A percentile compares a stretch with the other conserved stretches of the same genome.
Conservation (phyloP, 2,888 invertebrate genomes). For the Schrankia costaestrigalis region DNA sequence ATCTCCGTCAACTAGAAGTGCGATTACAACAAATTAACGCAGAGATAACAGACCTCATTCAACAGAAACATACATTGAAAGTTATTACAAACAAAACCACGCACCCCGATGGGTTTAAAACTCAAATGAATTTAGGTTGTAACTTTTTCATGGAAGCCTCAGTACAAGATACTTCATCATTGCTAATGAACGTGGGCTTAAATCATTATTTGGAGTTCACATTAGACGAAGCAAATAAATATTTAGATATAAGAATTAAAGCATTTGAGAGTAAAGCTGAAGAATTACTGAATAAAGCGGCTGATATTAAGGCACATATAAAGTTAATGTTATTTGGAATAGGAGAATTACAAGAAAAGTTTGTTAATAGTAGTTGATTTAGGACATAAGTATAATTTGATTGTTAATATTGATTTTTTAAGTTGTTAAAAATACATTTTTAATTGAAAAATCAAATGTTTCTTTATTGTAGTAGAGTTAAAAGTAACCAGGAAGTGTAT, state of each 20-base stretch:
- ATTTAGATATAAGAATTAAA: slow-evolving; percentile 85
- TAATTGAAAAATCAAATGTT: no score
- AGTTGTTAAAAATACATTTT: no score
- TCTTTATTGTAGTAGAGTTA: no score
- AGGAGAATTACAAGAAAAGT: slow-evolving; percentile 74
- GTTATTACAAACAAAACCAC: slow-evolving; percentile 79
- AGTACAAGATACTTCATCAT: slow-evolving; percentile 83
- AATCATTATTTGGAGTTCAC: slow-evolving; percentile 88
- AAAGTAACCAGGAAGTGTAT: no score
- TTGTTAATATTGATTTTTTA: no score
- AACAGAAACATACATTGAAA: slow-evolving; percentile 86
- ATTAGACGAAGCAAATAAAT: slow-evolving; percentile 84
- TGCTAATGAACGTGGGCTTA: slow-evolving; percentile 88
- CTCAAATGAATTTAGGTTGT: slow-evolving; percentile 88
- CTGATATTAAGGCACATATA: slow-evolving; percentile 88
- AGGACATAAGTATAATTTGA: no score
- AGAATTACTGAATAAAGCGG: slow-evolving; percentile 83
- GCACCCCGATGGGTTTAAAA: slow-evolving; percentile 69
- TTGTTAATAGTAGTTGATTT: no score
- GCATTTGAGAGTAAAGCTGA: slow-evolving; percentile 82
- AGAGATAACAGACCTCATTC: slow-evolving; percentile 86
- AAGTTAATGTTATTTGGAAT: slow-evolving; percentile 87
- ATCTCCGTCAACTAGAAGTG: slow-evolving; percentile 82
- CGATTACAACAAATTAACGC: slow-evolving; percentile 82
- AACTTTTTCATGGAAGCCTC: slow-evolving; percentile 91